Evolutionary conservation across 2,888 invertebrate genomes (phyloP).

Genomic region (Xylota sylvarum): DNA sequence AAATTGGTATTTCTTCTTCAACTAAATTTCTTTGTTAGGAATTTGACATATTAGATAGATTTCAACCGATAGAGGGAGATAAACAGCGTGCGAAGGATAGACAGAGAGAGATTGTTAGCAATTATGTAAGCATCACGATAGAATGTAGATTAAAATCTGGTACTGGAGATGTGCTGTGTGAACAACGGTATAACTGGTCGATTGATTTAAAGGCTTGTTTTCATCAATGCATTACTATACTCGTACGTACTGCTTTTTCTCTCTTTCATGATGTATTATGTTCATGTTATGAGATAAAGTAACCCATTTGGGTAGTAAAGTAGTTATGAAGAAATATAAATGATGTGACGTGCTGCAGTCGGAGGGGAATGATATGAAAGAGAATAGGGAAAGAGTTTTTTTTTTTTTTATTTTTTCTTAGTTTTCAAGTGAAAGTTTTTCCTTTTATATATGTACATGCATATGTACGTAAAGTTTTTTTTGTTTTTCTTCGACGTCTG

Average conservation of each 20-base stretch:
- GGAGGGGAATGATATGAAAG: slow-evolving; percentile 15
- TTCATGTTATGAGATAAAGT: slow-evolving; percentile 68
- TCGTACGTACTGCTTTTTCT: slow-evolving; percentile 19
- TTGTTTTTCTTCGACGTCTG: slow-evolving; percentile 17
- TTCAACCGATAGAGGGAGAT: background rate
- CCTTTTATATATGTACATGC: slow-evolving; percentile 18
- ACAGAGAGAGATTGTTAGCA: slow-evolving; percentile 3
- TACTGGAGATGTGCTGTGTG: slow-evolving; percentile 30
- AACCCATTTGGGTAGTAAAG: slow-evolving; percentile 68
- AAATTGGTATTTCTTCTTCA: slow-evolving; percentile 30
- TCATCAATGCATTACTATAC: slow-evolving; percentile 7
- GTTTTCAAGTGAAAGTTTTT: slow-evolving; percentile 66
- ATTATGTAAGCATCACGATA: slow-evolving; percentile 67
- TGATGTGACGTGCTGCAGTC: slow-evolving; percentile 33
- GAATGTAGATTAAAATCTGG: slow-evolving; percentile 62
- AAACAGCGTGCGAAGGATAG: background rate
- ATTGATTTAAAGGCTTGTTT: slow-evolving; percentile 54
- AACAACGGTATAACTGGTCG: slow-evolving; percentile 52
- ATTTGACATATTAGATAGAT: slow-evolving; percentile 30
- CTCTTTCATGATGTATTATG: slow-evolving; percentile 55
- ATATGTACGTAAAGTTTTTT: background rate
- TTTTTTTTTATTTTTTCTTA: slow-evolving; percentile 7
- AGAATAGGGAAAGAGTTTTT: slow-evolving; percentile 48
- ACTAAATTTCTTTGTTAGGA: slow-evolving; percentile 48
- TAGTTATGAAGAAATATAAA: slow-evolving; percentile 66